Conservation (phyloP, 2,888 invertebrate species). For the Drosophila neoperkinsi region DNA sequence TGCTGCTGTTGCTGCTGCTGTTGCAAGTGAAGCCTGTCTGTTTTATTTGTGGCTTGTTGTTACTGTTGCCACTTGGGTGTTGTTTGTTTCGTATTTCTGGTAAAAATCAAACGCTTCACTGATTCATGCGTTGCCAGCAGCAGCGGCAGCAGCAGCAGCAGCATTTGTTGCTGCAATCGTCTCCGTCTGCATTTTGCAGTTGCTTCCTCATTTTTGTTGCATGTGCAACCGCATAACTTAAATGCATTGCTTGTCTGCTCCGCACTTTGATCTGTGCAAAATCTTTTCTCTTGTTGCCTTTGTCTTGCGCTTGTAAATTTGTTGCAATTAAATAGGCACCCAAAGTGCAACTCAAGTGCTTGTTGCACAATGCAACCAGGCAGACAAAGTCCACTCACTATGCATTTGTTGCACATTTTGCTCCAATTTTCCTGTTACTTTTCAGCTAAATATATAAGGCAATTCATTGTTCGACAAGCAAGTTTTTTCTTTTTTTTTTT, state of each 20-base stretch:
- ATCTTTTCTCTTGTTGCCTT: constrained; percentile 20
- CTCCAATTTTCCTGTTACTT: background rate
- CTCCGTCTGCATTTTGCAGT: constrained; percentile 43
- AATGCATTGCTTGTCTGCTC: constrained; percentile 43
- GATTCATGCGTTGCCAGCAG: constrained; percentile 58
- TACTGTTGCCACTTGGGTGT: constrained; percentile 36
- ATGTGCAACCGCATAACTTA: constrained; percentile 71
- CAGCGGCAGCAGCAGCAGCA: constrained; percentile 31
- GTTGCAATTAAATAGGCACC: constrained; percentile 51
- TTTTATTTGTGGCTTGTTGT: constrained; percentile 17
- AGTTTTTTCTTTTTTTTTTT: background rate
- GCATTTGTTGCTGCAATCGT: constrained; percentile 42
- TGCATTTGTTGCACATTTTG: background rate
- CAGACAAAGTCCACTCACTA: constrained; percentile 4
- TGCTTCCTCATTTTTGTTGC: constrained; percentile 78
- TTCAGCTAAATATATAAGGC: background rate
- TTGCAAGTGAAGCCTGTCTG: constrained; percentile 37
- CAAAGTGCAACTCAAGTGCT: constrained; percentile 43
- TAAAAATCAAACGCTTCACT: constrained; percentile 72
- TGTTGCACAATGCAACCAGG: background rate
- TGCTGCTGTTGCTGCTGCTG: constrained; percentile 30
- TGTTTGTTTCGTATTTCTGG: constrained; percentile 55
- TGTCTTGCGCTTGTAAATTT: constrained; percentile 45
- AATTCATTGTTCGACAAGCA: background rate
- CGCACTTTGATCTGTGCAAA: constrained; percentile 50